Percentiles rank a stretch among this genome's conserved stretches.
phyloP scores from a whole-genome alignment of 1,140 invertebrate species.

The Adoxophyes honmai region DNA sequence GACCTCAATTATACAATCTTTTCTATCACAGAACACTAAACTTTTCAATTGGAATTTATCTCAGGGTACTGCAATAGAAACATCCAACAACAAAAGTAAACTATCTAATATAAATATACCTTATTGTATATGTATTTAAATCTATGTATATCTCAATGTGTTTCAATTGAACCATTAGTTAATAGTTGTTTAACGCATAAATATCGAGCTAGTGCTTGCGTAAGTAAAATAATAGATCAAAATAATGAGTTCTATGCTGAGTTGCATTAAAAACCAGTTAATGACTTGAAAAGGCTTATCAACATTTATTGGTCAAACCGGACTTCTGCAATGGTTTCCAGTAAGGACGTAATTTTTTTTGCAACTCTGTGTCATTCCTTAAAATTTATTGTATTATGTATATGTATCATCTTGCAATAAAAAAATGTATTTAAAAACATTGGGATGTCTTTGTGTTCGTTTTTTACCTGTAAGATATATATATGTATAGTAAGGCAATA shows the following conservation, averaged over 20 bases:
- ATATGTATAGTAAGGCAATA: too few relatives aligned
- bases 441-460: neutral
- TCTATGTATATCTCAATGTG: too few relatives aligned
- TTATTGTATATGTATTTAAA: too few relatives aligned
- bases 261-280: neutral
- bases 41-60: too few relatives aligned
- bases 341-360: neutral
- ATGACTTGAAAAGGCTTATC: too few relatives aligned
- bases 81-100: too few relatives aligned
- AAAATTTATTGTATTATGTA: neutral
- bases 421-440: conserved; percentile 2
- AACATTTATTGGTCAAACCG: too few relatives aligned
- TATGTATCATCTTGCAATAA: conserved; percentile 1
- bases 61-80: too few relatives aligned
- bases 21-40: too few relatives aligned
- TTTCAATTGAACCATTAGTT: neutral
- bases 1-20: too few relatives aligned
- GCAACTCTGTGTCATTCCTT: conserved; percentile 2
- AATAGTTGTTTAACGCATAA: neutral
- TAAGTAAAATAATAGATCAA: neutral
- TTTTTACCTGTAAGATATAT: neutral
- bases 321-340: too few relatives aligned
- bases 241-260: neutral
- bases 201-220: neutral
- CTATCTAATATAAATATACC: too few relatives aligned